Evolutionary conservation across 2,113 vertebrate species (phyloP).

Genomic region (Tor tambroides): DNA sequence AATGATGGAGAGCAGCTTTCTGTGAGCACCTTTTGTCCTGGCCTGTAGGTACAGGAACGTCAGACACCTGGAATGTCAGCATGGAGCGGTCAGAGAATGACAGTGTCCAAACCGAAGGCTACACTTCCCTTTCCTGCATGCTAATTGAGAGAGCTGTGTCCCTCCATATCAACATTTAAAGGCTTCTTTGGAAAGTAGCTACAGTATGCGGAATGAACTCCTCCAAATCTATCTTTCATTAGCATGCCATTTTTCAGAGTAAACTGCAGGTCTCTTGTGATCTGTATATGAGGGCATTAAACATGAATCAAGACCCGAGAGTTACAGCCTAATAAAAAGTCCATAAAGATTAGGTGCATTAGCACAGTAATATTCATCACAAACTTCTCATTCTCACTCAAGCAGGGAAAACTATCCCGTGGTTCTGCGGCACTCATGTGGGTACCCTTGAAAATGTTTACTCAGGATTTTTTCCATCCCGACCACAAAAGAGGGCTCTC

Average conservation of each 20-base stretch:
- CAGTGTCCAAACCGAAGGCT: slow-evolving; percentile 22
- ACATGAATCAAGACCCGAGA: slow-evolving; percentile 51
- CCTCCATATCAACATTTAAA: slow-evolving; percentile 44
- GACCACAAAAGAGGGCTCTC: neutral
- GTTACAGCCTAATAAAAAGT: slow-evolving; percentile 55
- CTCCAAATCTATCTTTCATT: slow-evolving; percentile 42
- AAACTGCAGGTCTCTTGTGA: slow-evolving; percentile 42
- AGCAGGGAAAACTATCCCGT: slow-evolving; percentile 40
- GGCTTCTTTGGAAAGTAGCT: neutral
- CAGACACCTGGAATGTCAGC: slow-evolving; percentile 39
- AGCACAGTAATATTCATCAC: slow-evolving; percentile 60
- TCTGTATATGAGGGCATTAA: slow-evolving; percentile 59
- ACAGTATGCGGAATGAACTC: slow-evolving; percentile 2
- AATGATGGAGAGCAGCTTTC: neutral
- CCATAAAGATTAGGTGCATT: slow-evolving; percentile 52
- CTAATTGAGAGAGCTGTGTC: slow-evolving; percentile 37
- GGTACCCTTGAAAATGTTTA: slow-evolving; percentile 56
- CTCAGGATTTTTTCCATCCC: slow-evolving; percentile 45
- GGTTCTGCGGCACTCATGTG: slow-evolving; percentile 39
- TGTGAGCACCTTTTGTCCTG: neutral
- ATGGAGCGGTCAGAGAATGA: slow-evolving; percentile 50
- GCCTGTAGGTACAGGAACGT: neutral
- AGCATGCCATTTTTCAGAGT: slow-evolving; percentile 52
- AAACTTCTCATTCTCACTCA: slow-evolving; percentile 50
- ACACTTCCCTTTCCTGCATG: slow-evolving; percentile 18